phyloP scores from a whole-genome alignment of 2,113 vertebrate species.

The Brevimyrus niger region DNA sequence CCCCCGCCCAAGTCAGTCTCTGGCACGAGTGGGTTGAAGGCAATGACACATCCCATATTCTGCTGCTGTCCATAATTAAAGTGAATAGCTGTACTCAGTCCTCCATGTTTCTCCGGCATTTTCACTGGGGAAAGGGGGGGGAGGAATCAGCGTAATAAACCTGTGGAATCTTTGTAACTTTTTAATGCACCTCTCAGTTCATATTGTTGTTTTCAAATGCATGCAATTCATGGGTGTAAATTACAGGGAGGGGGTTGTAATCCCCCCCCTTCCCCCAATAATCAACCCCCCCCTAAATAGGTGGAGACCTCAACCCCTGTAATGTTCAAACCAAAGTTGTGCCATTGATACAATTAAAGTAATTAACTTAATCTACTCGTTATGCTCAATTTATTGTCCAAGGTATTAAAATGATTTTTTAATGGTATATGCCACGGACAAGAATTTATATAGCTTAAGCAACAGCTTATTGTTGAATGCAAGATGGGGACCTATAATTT shows the following conservation, averaged over 20 bases:
- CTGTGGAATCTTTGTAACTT: neutral
- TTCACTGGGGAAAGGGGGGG: constrained; percentile 19
- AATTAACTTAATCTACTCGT: neutral
- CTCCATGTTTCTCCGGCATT: constrained; percentile 40
- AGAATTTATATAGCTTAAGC: neutral
- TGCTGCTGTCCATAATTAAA: constrained; percentile 18
- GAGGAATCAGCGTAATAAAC: constrained; percentile 29
- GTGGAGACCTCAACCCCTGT: no score
- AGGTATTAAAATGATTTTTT: neutral
- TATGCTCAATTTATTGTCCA: neutral
- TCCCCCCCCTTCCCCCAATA: no score
- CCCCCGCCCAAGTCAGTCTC: constrained; percentile 33
- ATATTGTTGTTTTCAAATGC: neutral
- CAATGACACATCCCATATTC: constrained; percentile 13
- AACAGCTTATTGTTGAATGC: neutral
- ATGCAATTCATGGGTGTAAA: neutral
- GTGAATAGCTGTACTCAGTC: constrained; percentile 21
- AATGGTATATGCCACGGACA: neutral
- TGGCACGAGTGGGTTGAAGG: constrained; percentile 26
- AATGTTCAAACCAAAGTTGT: no score
- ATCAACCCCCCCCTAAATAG: no score
- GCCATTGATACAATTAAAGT: neutral
- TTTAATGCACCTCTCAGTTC: neutral
- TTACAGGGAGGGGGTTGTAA: no score
- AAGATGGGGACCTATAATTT: neutral